Evolutionary conservation across 2,113 vertebrate species (phyloP).

Genomic region (Nipponia nippon): DNA sequence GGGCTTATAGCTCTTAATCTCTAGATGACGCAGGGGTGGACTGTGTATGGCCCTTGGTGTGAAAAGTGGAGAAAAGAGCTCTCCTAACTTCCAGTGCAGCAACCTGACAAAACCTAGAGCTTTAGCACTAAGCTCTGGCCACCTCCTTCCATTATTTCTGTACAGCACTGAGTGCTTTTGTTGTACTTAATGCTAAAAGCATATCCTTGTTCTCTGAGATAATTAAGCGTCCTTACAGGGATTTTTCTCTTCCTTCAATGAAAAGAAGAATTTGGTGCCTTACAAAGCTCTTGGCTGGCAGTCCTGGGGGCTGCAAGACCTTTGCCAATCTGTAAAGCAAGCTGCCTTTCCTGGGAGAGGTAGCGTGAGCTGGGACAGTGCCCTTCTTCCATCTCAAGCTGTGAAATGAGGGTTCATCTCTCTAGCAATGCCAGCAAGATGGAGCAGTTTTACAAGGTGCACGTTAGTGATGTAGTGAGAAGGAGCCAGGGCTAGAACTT

Average conservation of each 20-base stretch:
- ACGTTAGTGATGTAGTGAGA: fast-evolving
- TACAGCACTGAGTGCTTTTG: not conserved
- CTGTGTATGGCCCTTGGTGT: not conserved
- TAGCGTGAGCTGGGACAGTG: not conserved
- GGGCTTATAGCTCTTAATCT: not conserved
- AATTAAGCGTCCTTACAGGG: not conserved
- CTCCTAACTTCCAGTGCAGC: not conserved
- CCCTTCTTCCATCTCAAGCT: not conserved
- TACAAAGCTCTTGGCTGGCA: not conserved
- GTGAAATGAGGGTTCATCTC: not conserved
- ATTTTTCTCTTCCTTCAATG: not conserved
- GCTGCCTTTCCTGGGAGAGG: not conserved
- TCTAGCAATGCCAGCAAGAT: not conserved
- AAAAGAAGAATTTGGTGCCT: not conserved
- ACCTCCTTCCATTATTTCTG: not conserved
- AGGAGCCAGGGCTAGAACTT: not conserved
- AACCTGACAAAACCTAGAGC: not conserved
- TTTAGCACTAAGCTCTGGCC: not conserved
- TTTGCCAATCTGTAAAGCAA: not conserved
- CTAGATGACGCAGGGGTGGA: not conserved
- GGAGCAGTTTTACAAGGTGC: not conserved
- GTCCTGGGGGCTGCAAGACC: not conserved
- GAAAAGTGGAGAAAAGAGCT: not conserved
- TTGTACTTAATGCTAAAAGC: not conserved
- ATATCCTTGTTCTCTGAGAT: not conserved